A percentile compares a stretch with the other conserved stretches of the same genome.
phyloP scores from a whole-genome alignment of 2,888 invertebrate species.

The Drosophila limbata region DNA sequence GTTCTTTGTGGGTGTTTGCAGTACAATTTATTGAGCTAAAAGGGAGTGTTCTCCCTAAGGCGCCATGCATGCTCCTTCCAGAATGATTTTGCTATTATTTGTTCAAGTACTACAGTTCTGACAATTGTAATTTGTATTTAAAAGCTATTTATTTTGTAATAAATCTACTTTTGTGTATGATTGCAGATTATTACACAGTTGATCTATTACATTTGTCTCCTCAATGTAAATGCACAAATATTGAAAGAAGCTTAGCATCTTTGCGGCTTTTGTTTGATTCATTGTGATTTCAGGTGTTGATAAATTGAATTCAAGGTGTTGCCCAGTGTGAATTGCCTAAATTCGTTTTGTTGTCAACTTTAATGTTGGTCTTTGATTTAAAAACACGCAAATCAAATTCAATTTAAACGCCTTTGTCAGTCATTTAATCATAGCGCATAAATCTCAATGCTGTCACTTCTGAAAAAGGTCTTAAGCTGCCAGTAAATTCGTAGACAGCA shows the following conservation, averaged over 20 bases:
- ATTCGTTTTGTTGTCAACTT: conserved; percentile 19
- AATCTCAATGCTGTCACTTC: conserved; percentile 46
- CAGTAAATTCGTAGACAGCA: conserved; percentile 32
- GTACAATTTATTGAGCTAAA: conserved; percentile 53
- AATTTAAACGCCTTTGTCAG: conserved; percentile 29
- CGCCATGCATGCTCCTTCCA: not conserved
- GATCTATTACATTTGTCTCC: conserved; percentile 30
- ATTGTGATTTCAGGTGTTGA: conserved; percentile 27
- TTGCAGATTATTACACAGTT: conserved; percentile 18
- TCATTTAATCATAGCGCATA: conserved; percentile 52
- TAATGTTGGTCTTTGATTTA: conserved; percentile 29
- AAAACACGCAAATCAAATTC: conserved; percentile 44
- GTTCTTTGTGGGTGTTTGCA: conserved; percentile 36
- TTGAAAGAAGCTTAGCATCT: conserved; percentile 14
- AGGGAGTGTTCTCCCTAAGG: not conserved
- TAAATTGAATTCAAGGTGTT: conserved; percentile 35
- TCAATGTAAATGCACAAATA: conserved; percentile 3
- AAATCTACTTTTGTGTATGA: conserved; percentile 41
- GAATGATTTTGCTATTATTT: conserved; percentile 20
- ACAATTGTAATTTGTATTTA: conserved; percentile 58
- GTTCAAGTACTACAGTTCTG: conserved; percentile 22
- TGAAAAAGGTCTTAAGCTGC: conserved; percentile 49
- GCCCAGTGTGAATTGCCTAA: conserved; percentile 6
- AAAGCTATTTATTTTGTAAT: conserved; percentile 49
- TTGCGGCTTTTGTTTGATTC: conserved; percentile 23